phyloP scores from a whole-genome alignment of 53 echinoderm and acorn worm species.

The Luidia sarsii region DNA sequence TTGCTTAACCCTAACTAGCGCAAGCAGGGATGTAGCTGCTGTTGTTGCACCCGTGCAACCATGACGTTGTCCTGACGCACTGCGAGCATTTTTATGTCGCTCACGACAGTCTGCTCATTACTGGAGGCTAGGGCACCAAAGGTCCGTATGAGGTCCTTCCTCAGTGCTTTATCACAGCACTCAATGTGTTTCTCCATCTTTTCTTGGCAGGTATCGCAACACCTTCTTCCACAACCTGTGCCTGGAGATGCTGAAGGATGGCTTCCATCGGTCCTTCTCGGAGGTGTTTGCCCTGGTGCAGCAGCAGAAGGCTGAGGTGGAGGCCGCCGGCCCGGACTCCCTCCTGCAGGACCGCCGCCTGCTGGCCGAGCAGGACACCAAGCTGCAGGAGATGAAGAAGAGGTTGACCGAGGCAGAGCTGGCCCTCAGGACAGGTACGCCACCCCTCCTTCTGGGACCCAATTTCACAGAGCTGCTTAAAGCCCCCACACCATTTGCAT shows the following conservation, averaged over 20 bases:
- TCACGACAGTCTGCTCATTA: slow-evolving; percentile 38
- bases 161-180: slow-evolving; percentile 64
- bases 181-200: slow-evolving; percentile 35
- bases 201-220: slow-evolving; percentile 82
- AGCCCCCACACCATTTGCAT: too few relatives aligned
- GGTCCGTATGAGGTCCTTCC: slow-evolving; percentile 44
- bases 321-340: slow-evolving; percentile 81
- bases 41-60: slow-evolving; percentile 60
- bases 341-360: slow-evolving; percentile 74
- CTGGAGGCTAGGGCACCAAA: slow-evolving; percentile 56
- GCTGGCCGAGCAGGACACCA: slow-evolving; percentile 87
- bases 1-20: background rate
- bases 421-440: slow-evolving; percentile 87
- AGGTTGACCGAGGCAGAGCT: slow-evolving; percentile 89
- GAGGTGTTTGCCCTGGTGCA: slow-evolving; percentile 92
- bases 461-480: too few relatives aligned
- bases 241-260: slow-evolving; percentile 93
- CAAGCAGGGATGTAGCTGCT: slow-evolving; percentile 1
- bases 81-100: slow-evolving; percentile 50
- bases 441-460: too few relatives aligned
- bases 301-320: slow-evolving; percentile 79
- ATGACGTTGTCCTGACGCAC: slow-evolving; percentile 64
- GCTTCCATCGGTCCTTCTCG: slow-evolving; percentile 95
- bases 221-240: slow-evolving; percentile 95
- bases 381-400: slow-evolving; percentile 86